Conservation (phyloP, 2,113 vertebrate genomes). For the Numida meleagris region DNA sequence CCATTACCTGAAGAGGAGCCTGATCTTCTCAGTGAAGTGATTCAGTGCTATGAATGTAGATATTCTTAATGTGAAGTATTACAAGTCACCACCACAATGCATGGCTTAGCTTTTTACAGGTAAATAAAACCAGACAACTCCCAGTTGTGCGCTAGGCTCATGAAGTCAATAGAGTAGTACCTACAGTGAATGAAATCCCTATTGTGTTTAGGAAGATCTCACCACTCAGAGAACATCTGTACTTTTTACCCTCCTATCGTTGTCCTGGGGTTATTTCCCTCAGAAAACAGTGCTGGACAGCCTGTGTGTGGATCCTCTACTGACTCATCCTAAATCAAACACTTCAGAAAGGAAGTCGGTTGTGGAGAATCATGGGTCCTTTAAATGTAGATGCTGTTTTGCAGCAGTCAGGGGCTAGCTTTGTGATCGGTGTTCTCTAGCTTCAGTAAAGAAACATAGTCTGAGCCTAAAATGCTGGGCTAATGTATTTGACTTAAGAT, state of each 20-base stretch:
- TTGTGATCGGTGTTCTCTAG: rapidly evolving
- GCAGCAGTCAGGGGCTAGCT: neutral
- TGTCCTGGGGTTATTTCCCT: neutral
- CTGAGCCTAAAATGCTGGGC: neutral
- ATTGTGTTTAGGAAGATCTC: neutral
- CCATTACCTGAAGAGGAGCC: neutral
- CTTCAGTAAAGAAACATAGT: neutral
- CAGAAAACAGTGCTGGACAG: neutral
- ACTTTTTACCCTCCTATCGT: neutral
- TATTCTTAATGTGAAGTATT: neutral
- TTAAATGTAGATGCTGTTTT: neutral
- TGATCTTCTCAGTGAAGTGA: neutral
- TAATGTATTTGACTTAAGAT: neutral
- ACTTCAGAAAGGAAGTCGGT: neutral
- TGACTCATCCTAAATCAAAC: neutral
- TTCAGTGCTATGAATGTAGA: neutral
- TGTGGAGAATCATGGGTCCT: neutral
- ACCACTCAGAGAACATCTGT: neutral
- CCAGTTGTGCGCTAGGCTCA: too few species aligned
- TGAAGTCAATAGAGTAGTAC: neutral
- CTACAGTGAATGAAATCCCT: neutral
- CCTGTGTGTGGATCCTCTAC: neutral
- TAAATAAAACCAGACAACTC: neutral
- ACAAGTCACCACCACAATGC: neutral
- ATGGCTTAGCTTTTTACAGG: neutral